Percentiles rank a stretch among this genome's conserved stretches.
Evolutionary conservation across 2,797 vertebrate species (phyloP).

Genomic region (Geotrypetes seraphini): DNA sequence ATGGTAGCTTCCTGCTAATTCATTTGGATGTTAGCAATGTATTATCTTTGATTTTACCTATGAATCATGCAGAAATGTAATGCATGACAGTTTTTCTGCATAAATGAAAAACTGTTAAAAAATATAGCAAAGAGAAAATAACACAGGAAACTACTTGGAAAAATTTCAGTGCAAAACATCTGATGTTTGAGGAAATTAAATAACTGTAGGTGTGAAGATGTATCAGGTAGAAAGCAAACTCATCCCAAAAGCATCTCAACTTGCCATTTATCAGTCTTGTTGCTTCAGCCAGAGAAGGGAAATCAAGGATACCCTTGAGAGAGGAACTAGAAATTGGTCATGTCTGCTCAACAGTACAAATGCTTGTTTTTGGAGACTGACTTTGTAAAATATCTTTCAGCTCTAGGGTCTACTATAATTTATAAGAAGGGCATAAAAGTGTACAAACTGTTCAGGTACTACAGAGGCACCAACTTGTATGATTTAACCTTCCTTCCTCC

Average conservation of each 20-base stretch:
- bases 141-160: not conserved
- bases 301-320: not conserved
- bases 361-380: not conserved
- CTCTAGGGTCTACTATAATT: not conserved
- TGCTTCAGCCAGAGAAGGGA: slow-evolving; percentile 1
- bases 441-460: too few species aligned
- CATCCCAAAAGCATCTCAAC: not conserved
- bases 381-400: slow-evolving; percentile 13
- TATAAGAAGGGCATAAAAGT: not conserved
- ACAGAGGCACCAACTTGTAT: too few species aligned
- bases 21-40: too few species aligned
- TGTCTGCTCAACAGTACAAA: slow-evolving; percentile 1
- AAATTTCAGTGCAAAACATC: not conserved
- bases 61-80: not conserved
- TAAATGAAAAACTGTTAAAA: not conserved
- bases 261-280: slow-evolving; percentile 21
- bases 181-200: not conserved
- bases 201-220: slow-evolving; percentile 1
- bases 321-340: slow-evolving; percentile 22
- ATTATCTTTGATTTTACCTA: not conserved
- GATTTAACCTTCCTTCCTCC: too few species aligned
- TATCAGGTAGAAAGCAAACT: not conserved
- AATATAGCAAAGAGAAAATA: rapidly evolving
- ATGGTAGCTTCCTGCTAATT: too few species aligned
- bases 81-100: not conserved